Evolutionary conservation across 2,888 invertebrate species (phyloP).

Genomic region (Andrena chrysosceles): DNA sequence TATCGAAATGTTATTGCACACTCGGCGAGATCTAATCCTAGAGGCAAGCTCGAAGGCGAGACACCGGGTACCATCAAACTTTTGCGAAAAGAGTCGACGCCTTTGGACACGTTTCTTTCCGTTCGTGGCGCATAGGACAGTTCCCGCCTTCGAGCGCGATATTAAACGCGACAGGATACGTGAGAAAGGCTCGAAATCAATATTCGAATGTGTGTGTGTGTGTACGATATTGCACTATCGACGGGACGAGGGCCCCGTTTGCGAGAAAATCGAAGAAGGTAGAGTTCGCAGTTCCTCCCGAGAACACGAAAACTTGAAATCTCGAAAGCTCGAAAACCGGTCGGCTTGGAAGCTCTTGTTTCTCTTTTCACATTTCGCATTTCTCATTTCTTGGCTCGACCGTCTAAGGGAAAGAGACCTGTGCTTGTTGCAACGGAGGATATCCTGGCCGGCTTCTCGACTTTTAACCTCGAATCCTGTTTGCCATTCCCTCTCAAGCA

Average conservation of each 20-base stretch:
- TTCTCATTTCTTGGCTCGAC: slow-evolving; percentile 5
- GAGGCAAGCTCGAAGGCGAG: slow-evolving; percentile 51
- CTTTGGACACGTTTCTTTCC: not conserved
- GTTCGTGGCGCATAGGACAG: not conserved
- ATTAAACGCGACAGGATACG: slow-evolving; percentile 10
- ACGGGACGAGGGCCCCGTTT: slow-evolving; percentile 50
- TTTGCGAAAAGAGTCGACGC: not conserved
- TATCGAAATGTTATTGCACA: slow-evolving; percentile 76
- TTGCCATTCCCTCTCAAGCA: slow-evolving; percentile 42
- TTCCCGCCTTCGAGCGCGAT: slow-evolving; percentile 30
- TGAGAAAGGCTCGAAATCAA: slow-evolving; percentile 31
- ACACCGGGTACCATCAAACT: slow-evolving; percentile 13
- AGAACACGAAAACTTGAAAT: not conserved
- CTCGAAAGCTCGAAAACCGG: slow-evolving; percentile 10
- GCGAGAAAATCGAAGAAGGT: slow-evolving; percentile 53
- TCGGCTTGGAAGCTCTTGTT: not conserved
- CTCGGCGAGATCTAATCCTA: slow-evolving; percentile 67
- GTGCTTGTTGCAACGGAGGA: slow-evolving; percentile 82
- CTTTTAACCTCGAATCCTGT: slow-evolving; percentile 32
- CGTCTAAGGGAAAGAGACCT: slow-evolving; percentile 72
- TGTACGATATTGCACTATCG: slow-evolving; percentile 74
- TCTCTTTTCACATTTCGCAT: not conserved
- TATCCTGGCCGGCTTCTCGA: slow-evolving; percentile 68
- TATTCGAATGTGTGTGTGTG: not conserved
- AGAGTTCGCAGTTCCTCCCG: slow-evolving; percentile 14